A percentile compares a stretch with the other conserved stretches of the same genome.
Evolutionary conservation across 2,888 invertebrate species (phyloP).

Genomic region (Acanthoscelides obtectus): DNA sequence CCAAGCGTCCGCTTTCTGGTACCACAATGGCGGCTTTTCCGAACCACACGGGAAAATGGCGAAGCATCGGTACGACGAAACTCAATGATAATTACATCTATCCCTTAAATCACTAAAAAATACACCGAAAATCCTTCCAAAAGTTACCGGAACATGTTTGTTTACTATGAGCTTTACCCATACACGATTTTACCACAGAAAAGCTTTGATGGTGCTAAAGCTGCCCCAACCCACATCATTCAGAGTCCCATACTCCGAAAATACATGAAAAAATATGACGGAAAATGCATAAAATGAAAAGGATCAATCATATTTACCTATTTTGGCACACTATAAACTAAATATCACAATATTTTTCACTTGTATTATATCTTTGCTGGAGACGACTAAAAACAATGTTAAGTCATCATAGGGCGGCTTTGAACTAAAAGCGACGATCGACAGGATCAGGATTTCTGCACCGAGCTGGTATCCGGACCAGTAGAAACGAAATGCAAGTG

Average conservation of each 20-base stretch:
- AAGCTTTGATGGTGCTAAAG: slow-evolving; percentile 20
- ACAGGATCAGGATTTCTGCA: slow-evolving; percentile 26
- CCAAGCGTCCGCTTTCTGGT: slow-evolving; percentile 36
- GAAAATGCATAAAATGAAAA: slow-evolving; percentile 1
- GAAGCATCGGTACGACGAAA: slow-evolving; percentile 26
- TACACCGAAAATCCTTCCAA: slow-evolving; percentile 4
- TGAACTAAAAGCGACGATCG: slow-evolving; percentile 43
- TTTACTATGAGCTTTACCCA: slow-evolving; percentile 24
- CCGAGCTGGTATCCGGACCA: slow-evolving; percentile 27
- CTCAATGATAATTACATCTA: background rate
- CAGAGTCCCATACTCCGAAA: slow-evolving; percentile 11
- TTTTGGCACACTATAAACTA: slow-evolving; percentile 49
- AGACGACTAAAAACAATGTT: slow-evolving; percentile 43
- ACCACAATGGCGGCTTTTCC: slow-evolving; percentile 49
- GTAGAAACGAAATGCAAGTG: slow-evolving; percentile 28
- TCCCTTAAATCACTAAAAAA: background rate
- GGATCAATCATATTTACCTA: slow-evolving; percentile 39
- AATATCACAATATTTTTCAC: slow-evolving; percentile 49
- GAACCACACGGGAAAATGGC: slow-evolving; percentile 44
- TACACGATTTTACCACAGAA: slow-evolving; percentile 20
- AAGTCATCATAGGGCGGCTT: slow-evolving; percentile 41
- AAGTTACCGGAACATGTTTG: slow-evolving; percentile 4
- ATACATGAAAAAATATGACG: slow-evolving; percentile 4
- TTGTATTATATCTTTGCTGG: slow-evolving; percentile 39
- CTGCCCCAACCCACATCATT: slow-evolving; percentile 2